Base-by-base conservation (phyloP, 2,888 invertebrate species). In the Flabesymbios commensalis region DNA sequence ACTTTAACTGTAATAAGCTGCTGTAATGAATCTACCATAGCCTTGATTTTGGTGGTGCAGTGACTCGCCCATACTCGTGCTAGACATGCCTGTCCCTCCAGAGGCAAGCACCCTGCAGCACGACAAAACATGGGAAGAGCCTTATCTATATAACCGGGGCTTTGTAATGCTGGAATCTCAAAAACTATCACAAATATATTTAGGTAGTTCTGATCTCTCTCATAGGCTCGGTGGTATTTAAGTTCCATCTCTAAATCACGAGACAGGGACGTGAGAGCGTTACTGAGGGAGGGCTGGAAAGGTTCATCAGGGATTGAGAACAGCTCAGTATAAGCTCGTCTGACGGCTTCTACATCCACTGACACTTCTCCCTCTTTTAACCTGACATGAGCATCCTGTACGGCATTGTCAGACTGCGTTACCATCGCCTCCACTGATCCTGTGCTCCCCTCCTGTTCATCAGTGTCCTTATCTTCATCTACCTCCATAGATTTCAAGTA, bases 381-480 rank as follows among this genome's bases (percentile, higher is more conserved):
- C 48, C 39, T 39, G 14, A 17, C 61, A 17, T 36, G 2, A 7
- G 5, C 36, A 33, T 53, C 49, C 5, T 26, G 43, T 5, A 5
- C n/a, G 0, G 26, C 26, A 10, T 22, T 24, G 19, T 53, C 59
- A 2, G 17, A 56, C 33, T 57, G 51, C 1, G 33, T 33, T 31
- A 33, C 47, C 32, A 22, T 33, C 36, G 17, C 57, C 29, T 54
- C 57, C 24, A 41, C 57, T 17, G 22, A 19, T 4, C 19, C 24
- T 26, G 41, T 52, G 32, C 29, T 22, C 31, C 48, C 62, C 59
- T 72, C 80, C 62, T 76, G 74, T 28, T 83, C 82, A 32, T 94
- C 93, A 74, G 90, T 89, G 77, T 94, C 94, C 83, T 94, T 94
- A 73, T 94, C 94, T 68, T 89, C 87, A 78, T 94, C 93, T 55